Evolutionary conservation across 1,140 invertebrate species (phyloP), one percentile per base, ranked within the genome.

Genomic region (Lamellibrachia luymesi): DNA sequence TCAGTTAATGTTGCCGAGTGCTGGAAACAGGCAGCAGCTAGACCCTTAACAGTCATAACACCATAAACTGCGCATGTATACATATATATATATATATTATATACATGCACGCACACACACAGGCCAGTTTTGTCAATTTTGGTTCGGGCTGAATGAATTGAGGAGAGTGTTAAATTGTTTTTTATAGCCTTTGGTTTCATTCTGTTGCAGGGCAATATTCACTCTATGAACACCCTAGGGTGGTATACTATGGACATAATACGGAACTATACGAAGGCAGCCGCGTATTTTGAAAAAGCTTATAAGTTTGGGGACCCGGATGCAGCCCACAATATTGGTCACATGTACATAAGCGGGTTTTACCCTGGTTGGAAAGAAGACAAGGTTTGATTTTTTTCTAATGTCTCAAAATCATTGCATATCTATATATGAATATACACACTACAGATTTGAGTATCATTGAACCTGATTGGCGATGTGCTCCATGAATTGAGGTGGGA

Each of bases 171-270:
- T 38, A 38, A 38, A 38, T 38, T 38, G 38, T 38, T 38, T 38
- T 38, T 38, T 38, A 38, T 38, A 38, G 38, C 38, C 38, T 80
- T 80, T 80, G 64, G 52, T 80, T 8, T 80, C 13, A 22, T 80
- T 80, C 2, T 80, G 64, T 80, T 80, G 13, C 64, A 80, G 64
- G 56, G 92, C 49, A 38, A 93, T 27, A 10, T 50, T 38, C 51
- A 49, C 90, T 95, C 95, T 0, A 50, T 96, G n/a, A 95, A 94
- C 90, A 94, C 95, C 1, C 93, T 96, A 5, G 95, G 95, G 2
- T 96, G 95, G 95, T 94, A 95, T 92, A 95, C 95, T 7, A 93
- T 95, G 91, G 94, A 94, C 51, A 91, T 92, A 27, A 94, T 95
- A 10, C 94, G 93, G 25, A 95, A 96, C 94, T 93, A 94, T 64